A percentile compares a stretch with the other conserved stretches of the same genome.
These are phyloP conservation scores for Andricus grossulariae DNA, from an alignment of 1,140 invertebrate species.

Conservation along the genomic window DNA sequence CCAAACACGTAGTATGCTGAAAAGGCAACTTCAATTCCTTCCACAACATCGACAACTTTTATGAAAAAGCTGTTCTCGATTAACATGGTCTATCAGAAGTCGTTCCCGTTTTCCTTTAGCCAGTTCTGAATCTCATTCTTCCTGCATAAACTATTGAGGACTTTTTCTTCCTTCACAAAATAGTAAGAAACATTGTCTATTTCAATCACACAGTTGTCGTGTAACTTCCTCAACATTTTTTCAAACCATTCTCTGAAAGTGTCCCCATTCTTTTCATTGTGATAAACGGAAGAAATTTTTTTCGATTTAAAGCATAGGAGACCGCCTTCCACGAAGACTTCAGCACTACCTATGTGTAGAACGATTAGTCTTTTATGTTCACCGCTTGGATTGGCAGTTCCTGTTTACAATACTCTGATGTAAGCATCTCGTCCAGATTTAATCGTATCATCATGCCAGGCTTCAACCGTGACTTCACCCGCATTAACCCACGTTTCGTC, in stretches of 20 bases:
- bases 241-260: not conserved
- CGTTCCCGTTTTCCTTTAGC: not conserved
- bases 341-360: not conserved
- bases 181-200: too few species aligned
- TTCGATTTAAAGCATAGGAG: not conserved
- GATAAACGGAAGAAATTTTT: not conserved
- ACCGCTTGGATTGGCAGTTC: not conserved
- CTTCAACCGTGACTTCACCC: slow-evolving; percentile 31
- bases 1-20: too few species aligned
- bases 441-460: slow-evolving; percentile 7
- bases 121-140: not conserved
- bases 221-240: not conserved
- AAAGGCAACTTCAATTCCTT: too few species aligned
- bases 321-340: not conserved
- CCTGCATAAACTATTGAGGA: not conserved
- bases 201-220: too few species aligned
- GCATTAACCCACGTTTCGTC: slow-evolving; percentile 32
- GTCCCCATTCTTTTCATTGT: not conserved
- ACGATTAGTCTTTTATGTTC: not conserved
- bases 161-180: not conserved
- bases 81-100: too few species aligned
- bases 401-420: not conserved
- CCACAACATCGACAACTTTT: too few species aligned
- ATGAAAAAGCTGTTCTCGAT: too few species aligned
- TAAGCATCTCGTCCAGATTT: slow-evolving; percentile 31